Evolutionary conservation across 2,797 vertebrate genomes (phyloP).

Genomic region (Diglossa cyanea): DNA sequence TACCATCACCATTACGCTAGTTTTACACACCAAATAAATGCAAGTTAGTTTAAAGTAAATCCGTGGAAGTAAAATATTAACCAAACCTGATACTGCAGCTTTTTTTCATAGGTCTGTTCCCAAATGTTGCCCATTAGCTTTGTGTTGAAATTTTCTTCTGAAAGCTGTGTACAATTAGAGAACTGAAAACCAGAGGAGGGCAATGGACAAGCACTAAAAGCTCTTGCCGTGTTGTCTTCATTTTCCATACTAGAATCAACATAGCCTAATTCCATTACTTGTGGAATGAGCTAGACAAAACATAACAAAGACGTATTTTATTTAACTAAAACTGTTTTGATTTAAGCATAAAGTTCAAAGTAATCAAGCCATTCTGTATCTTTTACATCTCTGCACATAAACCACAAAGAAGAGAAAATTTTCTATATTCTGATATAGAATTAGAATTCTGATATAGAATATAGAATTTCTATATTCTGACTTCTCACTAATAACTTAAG

Average conservation of each 20-base stretch:
- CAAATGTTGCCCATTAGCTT: neutral
- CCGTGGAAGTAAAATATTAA: neutral
- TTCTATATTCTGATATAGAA: neutral
- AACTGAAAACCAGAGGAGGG: slow-evolving; percentile 54
- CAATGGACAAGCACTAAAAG: slow-evolving; percentile 51
- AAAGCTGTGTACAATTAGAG: slow-evolving; percentile 53
- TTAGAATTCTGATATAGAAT: neutral
- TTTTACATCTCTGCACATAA: neutral
- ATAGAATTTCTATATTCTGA: neutral
- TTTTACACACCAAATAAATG: neutral
- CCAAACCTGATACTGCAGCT: slow-evolving; percentile 61
- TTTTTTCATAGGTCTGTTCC: slow-evolving; percentile 38
- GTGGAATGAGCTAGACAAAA: slow-evolving; percentile 72
- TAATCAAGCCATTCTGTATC: neutral
- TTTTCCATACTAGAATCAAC: slow-evolving; percentile 71
- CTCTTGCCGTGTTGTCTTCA: slow-evolving; percentile 38
- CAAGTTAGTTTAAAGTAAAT: neutral
- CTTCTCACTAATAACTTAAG: neutral
- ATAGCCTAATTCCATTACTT: slow-evolving; percentile 72
- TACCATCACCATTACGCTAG: neutral
- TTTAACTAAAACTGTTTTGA: neutral
- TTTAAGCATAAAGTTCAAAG: neutral
- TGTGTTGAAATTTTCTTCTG: slow-evolving; percentile 58
- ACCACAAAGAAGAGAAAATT: neutral
- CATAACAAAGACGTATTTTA: neutral